Base-by-base conservation (phyloP, 2,888 invertebrate genomes). In the Drosophila mimica region DNA sequence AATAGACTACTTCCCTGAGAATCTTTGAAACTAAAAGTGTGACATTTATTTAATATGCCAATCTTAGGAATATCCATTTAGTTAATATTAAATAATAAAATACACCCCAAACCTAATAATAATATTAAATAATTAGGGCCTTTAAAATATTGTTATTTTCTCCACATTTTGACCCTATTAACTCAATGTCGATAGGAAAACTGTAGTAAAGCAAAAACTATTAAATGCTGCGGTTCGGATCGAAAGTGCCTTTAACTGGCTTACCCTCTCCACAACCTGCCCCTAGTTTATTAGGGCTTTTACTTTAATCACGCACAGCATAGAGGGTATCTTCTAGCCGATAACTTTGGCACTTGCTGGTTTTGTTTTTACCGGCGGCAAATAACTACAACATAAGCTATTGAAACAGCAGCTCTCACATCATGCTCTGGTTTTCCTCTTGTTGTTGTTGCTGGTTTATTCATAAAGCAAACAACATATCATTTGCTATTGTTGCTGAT, bases 301-400 rank as follows among this genome's bases (percentile, higher is more conserved):
- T 5, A 38, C 38, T 46, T 13, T 46, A 46, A 46, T 46, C 43
- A 1, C 20, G 4, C 9, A 53, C 8, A 34, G 34, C 7, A 33
- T 53, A 38, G 15, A 30, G 34, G 28, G 51, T 57, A 51, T 51
- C 56, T 36, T 6, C 5, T 15, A 3, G 56, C 11, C 34, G 8
- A n/a, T 4, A 33, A 25, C 20, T 30, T 30, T 3, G 0, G 51
- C 25, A 31, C 13, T 49, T 66, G 30, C n/a, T 52, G 33, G 15
- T 56, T 17, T 51, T 65, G 43, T 40, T 48, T 51, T 78, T 85
- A 77, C 78, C 82, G 71, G 68, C 75, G 78, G 82, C 83, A 85
- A 83, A 71, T 80, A 82, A 80, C 82, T 76, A 79, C 76, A 87
- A 69, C 88, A 81, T 84, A 84, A 88, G 88, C 88, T 81, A 84